phyloP scores from a whole-genome alignment of 2,888 invertebrate species.

The Silvanus unidentatus region DNA sequence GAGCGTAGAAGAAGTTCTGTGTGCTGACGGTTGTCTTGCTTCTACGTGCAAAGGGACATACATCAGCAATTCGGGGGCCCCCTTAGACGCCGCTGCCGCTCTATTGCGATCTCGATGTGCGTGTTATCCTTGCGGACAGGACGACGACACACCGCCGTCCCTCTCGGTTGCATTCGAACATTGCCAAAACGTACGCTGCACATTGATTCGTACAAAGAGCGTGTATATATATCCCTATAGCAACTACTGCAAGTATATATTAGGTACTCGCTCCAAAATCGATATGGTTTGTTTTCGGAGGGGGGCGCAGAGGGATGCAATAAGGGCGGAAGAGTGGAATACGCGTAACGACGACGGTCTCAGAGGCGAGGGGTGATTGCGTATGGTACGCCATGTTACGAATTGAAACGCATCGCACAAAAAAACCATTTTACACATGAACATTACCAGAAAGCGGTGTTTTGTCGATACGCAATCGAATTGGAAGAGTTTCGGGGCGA shows the following conservation, averaged over 20 bases:
- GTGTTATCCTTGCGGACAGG: too few relatives aligned
- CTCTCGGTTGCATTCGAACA: not conserved
- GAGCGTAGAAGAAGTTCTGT: too few relatives aligned
- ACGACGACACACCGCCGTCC: too few relatives aligned
- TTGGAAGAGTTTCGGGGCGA: not conserved
- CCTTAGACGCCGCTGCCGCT: too few relatives aligned
- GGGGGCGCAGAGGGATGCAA: constrained; percentile 29
- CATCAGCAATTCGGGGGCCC: constrained; percentile 30
- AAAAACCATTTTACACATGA: constrained; percentile 43
- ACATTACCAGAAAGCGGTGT: constrained; percentile 30
- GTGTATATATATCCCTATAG: constrained; percentile 11
- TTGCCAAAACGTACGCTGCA: constrained; percentile 10
- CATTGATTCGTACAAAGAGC: not conserved
- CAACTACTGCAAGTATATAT: constrained; percentile 44
- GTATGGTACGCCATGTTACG: constrained; percentile 46
- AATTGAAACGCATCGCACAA: constrained; percentile 35
- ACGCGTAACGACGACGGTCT: constrained; percentile 24
- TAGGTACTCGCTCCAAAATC: constrained; percentile 47
- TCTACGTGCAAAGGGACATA: constrained; percentile 33
- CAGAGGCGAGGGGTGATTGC: constrained; percentile 29
- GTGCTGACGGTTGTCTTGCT: constrained; percentile 20
- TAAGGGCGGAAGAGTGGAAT: constrained; percentile 38
- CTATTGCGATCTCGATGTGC: too few relatives aligned
- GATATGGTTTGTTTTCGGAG: constrained; percentile 48
- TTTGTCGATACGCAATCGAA: constrained; percentile 5